Evolutionary conservation across 2,888 invertebrate species (phyloP), one percentile per base, ranked within the genome.

Genomic region (Stenolophus ochropezus): DNA sequence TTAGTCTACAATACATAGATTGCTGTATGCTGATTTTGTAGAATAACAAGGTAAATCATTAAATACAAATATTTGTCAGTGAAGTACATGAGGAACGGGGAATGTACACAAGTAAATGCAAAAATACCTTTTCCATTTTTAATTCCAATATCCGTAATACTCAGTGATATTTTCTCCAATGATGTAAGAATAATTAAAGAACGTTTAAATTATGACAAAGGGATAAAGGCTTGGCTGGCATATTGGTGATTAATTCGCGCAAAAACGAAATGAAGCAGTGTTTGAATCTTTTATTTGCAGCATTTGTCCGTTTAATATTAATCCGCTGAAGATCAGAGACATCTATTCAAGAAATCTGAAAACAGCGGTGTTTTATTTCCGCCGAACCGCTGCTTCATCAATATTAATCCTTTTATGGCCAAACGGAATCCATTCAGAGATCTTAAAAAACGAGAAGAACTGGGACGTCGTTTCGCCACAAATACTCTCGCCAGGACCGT

Each of bases 301-400:
- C 14, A 69, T 69, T 61, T 69, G 65, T 69, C 27, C 33, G 33
- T 69, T 65, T 69, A 69, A 69, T 69, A 69, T 69, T 69, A 69
- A 69, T 69, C 65, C 65, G 33, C 18, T 27, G 33, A 69, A 69
- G 65, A 69, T 69, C 65, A 69, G 65, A 69, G 65, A 69, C 65
- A 69, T 69, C 65, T 69, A 69, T 69, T 69, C 65, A 69, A 69
- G 65, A 69, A 69, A 69, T 69, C 65, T 69, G 65, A 69, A 69
- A 69, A 69, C 65, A 69, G 65, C 65, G 33, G 65, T 61, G 61
- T 69, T 69, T 69, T 69, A 69, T 69, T 69, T 33, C 65, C 33
- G 33, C 18, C 65, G 65, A 33, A 69, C 65, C 33, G 65, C 65
- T 69, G 65, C 33, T 69, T 69, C 65, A 69, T 69, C 65, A 69